Percentiles rank a stretch among this genome's conserved stretches.
Evolutionary conservation across 2,888 invertebrate genomes (phyloP).

Genomic region (Rugalucina vietnamica): DNA sequence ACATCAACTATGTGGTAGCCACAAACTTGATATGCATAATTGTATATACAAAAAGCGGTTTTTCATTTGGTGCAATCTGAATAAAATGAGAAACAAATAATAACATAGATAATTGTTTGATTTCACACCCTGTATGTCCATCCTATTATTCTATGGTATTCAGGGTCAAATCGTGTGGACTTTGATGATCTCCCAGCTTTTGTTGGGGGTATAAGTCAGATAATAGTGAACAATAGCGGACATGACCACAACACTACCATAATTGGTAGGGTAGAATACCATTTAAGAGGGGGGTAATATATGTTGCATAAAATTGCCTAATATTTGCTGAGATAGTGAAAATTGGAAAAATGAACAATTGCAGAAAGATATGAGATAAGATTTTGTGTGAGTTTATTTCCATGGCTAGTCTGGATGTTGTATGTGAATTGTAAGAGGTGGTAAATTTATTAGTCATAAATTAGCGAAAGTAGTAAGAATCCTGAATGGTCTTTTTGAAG

Average conservation of each 20-base stretch:
- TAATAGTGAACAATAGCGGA: not conserved
- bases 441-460: slow-evolving; percentile 11
- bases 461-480: not conserved
- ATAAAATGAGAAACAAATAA: slow-evolving; percentile 7
- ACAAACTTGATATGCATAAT: no score
- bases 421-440: not conserved
- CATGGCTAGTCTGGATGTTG: not conserved
- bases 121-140: slow-evolving; percentile 37
- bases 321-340: slow-evolving; percentile 4
- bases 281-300: not conserved
- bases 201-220: slow-evolving; percentile 1
- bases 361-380: slow-evolving; percentile 5
- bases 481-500: not conserved
- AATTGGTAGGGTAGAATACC: not conserved
- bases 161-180: not conserved
- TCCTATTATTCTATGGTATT: slow-evolving; percentile 28
- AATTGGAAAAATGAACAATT: slow-evolving; percentile 1
- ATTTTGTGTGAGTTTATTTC: not conserved
- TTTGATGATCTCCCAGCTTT: slow-evolving; percentile 1
- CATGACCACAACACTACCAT: not conserved
- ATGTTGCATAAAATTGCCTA: not conserved
- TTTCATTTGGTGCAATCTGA: no score
- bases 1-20: no score
- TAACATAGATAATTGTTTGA: slow-evolving; percentile 14
- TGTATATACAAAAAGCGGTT: no score